Base-by-base conservation (phyloP, 2,888 invertebrate species). In the Itoplectis maculator region DNA sequence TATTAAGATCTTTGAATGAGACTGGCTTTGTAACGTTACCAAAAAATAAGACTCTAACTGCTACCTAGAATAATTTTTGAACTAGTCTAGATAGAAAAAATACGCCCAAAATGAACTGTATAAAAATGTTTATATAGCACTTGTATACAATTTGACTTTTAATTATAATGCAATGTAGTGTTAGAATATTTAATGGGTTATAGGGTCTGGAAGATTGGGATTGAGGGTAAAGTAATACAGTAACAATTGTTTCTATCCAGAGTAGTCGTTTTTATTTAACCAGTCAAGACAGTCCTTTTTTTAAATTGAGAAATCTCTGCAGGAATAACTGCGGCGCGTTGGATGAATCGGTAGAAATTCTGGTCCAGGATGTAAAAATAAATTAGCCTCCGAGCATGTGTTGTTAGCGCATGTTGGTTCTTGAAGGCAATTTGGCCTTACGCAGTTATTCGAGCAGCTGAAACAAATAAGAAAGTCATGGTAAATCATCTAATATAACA, bases 191-290 rank as follows among this genome's bases (percentile, higher is more conserved):
- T 15, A 59, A 35, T 15, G 11, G 47, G 18, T 15, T 47, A 35
- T 11, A 9, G 47, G 11, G 40, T 40, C 20, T 9, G 63, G 15
- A 51, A 65, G 9, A 51, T 23, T 23, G 2, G 18, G 54, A 23
- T 18, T 15, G 15, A 37, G 37, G 23, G 15, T 15, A 37, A 2
- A 61, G 8, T 18, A 61, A 61, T 18, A 37, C 2, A 18, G 15
- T 61, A 15, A 61, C 61, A 37, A 72, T 37, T 51, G 29, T 15
- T 61, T 18, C 40, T 37, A 83, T 86, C 86, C 86, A 86, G 85
- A 86, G 84, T 77, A 88, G 85, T 85, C 18, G 18, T 65, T 70
- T 90, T 88, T 89, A 90, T 90, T 90, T 65, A 87, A 86, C 86
- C 75, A 86, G 82, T 85, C 87, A 88, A 86, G 87, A 83, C 73